Evolutionary conservation across 1,140 invertebrate species (phyloP).

Genomic region (Homalodisca vitripennis): DNA sequence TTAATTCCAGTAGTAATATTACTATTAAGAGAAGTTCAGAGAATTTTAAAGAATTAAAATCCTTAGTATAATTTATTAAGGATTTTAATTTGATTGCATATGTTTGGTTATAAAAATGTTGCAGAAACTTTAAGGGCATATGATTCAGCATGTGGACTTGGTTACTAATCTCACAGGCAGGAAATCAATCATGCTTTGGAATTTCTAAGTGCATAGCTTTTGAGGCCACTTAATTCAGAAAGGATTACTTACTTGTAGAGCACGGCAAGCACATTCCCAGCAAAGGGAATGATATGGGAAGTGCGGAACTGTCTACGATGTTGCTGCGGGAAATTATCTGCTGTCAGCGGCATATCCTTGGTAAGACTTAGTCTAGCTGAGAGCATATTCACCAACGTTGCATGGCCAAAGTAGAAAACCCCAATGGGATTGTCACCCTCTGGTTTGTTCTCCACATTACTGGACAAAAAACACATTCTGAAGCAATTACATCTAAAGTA

Average conservation of each 20-base stretch:
- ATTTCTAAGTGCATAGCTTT: too few species aligned
- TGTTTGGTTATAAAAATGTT: too few species aligned
- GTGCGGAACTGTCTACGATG: conserved; percentile 13
- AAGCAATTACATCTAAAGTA: neutral
- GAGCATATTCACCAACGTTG: conserved; percentile 60
- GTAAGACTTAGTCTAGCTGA: conserved; percentile 64
- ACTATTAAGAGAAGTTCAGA: too few species aligned
- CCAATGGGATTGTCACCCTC: conserved; percentile 52
- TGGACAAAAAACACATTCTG: conserved; percentile 1
- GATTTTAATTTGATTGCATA: too few species aligned
- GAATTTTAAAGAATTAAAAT: too few species aligned
- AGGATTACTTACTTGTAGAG: conserved; percentile 63
- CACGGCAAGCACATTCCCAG: conserved; percentile 73
- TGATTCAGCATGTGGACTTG: too few species aligned
- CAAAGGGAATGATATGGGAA: conserved; percentile 65
- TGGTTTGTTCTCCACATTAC: conserved; percentile 8
- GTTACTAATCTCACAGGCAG: too few species aligned
- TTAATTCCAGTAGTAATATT: too few species aligned
- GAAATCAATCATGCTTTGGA: too few species aligned
- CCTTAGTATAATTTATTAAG: too few species aligned
- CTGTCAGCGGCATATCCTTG: conserved; percentile 62
- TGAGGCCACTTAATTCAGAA: conserved; percentile 6
- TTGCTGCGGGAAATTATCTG: conserved; percentile 61
- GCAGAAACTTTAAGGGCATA: too few species aligned
- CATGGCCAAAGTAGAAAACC: conserved; percentile 73